Conservation (phyloP, 1,140 invertebrate genomes). For the Drosophila parvula region DNA sequence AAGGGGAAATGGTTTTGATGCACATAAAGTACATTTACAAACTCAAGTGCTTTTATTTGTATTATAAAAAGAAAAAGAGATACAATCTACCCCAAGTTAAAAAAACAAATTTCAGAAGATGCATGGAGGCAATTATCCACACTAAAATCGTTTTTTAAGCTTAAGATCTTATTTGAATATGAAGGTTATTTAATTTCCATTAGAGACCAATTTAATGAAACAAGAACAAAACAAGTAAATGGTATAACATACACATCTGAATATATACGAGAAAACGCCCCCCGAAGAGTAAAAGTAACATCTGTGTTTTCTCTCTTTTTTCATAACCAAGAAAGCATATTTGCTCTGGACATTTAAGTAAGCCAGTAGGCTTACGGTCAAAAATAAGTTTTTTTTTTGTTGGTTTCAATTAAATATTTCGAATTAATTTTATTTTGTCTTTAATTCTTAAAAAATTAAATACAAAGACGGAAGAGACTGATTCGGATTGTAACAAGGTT, state of each 20-base stretch:
- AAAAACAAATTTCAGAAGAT: background rate
- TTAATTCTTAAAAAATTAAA: background rate
- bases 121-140: background rate
- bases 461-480: background rate
- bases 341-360: background rate
- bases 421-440: too few species aligned
- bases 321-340: too few species aligned
- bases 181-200: background rate
- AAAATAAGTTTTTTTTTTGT: too few species aligned
- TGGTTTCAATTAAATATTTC: too few species aligned
- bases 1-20: slow-evolving; percentile 11
- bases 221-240: background rate
- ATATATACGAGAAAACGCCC: background rate
- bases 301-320: slow-evolving; percentile 3
- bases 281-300: too few species aligned
- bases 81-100: slow-evolving; percentile 15
- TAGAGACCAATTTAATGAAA: background rate
- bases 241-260: background rate
- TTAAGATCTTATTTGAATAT: background rate
- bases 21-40: slow-evolving; percentile 19
- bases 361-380: too few species aligned
- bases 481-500: background rate
- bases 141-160: background rate
- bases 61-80: slow-evolving; percentile 18
- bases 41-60: slow-evolving; percentile 41